A percentile compares a stretch with the other conserved stretches of the same genome.
phyloP scores from a whole-genome alignment of 2,888 invertebrate species.

The Bimastos eiseni region DNA sequence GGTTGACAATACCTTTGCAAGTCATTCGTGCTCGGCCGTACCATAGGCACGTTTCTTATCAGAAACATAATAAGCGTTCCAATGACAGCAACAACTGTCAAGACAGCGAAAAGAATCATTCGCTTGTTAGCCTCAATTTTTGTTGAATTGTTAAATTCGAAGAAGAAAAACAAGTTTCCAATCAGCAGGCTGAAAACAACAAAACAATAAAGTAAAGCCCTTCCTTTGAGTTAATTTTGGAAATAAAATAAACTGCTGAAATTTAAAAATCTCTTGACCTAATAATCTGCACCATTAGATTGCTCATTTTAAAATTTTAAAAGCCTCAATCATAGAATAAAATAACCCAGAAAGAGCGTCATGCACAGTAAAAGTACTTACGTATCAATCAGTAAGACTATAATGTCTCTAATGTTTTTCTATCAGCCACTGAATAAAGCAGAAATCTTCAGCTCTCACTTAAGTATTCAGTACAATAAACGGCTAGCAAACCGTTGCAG shows the following conservation, averaged over 20 bases:
- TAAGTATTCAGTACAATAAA: background rate
- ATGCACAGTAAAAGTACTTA: background rate
- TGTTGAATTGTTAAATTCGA: conserved; percentile 76
- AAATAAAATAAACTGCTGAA: background rate
- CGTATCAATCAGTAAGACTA: too few relatives aligned
- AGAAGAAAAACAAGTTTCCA: conserved; percentile 92
- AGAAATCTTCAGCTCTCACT: too few relatives aligned
- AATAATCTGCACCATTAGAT: too few relatives aligned
- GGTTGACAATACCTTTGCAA: background rate
- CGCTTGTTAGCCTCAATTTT: conserved; percentile 75
- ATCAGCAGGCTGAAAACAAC: conserved; percentile 76
- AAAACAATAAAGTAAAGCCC: background rate
- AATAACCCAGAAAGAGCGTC: background rate
- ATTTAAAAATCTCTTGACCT: background rate
- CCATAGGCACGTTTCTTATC: conserved; percentile 48
- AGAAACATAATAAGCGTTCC: conserved; percentile 65
- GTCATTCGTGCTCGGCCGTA: background rate
- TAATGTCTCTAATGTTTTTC: too few relatives aligned
- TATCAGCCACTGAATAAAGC: too few relatives aligned
- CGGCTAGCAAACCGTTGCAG: background rate
- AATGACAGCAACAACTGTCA: conserved; percentile 73
- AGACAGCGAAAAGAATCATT: conserved; percentile 78
- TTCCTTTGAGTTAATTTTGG: background rate
- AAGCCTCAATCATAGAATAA: background rate
- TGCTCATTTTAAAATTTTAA: too few relatives aligned